phyloP scores from a whole-genome alignment of 2,113 vertebrate species.

The Pteropus alecto region DNA sequence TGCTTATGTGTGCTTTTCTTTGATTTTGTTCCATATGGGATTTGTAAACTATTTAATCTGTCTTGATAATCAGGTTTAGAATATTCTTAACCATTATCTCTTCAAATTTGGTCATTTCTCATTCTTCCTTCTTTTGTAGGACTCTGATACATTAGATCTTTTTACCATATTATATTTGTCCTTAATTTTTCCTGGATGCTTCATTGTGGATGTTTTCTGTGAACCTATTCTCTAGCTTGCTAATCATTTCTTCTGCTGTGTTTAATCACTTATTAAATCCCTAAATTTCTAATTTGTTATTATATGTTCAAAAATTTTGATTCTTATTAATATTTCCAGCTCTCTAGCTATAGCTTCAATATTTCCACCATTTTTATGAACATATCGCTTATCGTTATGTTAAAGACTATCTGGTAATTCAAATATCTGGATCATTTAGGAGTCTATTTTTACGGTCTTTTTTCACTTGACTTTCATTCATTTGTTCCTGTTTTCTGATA shows the following conservation, averaged over 20 bases:
- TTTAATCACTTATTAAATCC: neutral
- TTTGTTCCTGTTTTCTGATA: neutral
- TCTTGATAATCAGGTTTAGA: neutral
- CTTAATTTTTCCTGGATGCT: neutral
- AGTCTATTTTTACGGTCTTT: neutral
- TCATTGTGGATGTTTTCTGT: neutral
- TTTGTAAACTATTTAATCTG: neutral
- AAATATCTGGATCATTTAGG: neutral
- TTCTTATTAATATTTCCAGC: neutral
- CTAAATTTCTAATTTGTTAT: neutral
- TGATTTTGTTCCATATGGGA: neutral
- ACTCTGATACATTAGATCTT: neutral
- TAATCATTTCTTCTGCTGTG: neutral
- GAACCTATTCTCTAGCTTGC: neutral
- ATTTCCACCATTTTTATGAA: neutral
- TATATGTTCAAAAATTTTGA: neutral
- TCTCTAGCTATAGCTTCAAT: neutral
- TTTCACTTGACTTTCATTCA: neutral
- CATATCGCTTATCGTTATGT: neutral
- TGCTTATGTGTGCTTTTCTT: neutral
- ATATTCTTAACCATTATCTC: neutral
- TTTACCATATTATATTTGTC: neutral
- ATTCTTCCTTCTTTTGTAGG: neutral
- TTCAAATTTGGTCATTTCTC: neutral
- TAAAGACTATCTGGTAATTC: neutral